Conservation (phyloP, 1,140 invertebrate species). For the Cepaea nemoralis region DNA sequence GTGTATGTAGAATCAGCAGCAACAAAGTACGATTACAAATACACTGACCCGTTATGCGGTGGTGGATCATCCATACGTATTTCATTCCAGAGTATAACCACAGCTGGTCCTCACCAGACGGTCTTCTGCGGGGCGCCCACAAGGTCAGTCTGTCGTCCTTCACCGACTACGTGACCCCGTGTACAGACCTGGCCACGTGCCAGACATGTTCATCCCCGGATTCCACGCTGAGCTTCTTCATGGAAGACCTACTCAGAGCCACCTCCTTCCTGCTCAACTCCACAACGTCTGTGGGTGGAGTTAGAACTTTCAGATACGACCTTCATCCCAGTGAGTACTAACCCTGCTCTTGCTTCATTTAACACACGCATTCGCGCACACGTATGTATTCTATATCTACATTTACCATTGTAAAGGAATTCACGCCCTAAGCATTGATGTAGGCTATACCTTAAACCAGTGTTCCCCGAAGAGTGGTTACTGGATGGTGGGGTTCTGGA, state of each 20-base stretch:
- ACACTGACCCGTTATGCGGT: neutral
- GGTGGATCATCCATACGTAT: neutral
- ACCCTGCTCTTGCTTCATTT: too few relatives aligned
- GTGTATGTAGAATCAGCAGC: too few relatives aligned
- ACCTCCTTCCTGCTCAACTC: neutral
- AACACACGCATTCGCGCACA: too few relatives aligned
- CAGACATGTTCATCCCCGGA: neutral
- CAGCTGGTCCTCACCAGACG: neutral
- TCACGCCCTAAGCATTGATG: too few relatives aligned
- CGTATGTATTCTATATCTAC: too few relatives aligned
- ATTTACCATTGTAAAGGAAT: too few relatives aligned
- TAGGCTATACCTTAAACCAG: too few relatives aligned
- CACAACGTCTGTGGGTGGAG: neutral
- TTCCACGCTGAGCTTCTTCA: neutral
- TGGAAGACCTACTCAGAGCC: slow-evolving; percentile 24
- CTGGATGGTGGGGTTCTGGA: too few relatives aligned
- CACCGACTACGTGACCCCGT: slow-evolving; percentile 28
- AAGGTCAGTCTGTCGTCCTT: slow-evolving; percentile 1
- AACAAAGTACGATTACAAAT: too few relatives aligned
- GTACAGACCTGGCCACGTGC: slow-evolving; percentile 14
- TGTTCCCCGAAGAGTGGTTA: too few relatives aligned
- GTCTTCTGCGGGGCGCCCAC: neutral
- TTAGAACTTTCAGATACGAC: slow-evolving; percentile 4
- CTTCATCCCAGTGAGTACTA: slow-evolving; percentile 20
- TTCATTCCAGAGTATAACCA: slow-evolving; percentile 1